Percentiles rank a stretch among this genome's conserved stretches.
These are phyloP conservation scores for Biston betularia DNA, from an alignment of 2,888 invertebrate genomes.

Conservation along the genomic window DNA sequence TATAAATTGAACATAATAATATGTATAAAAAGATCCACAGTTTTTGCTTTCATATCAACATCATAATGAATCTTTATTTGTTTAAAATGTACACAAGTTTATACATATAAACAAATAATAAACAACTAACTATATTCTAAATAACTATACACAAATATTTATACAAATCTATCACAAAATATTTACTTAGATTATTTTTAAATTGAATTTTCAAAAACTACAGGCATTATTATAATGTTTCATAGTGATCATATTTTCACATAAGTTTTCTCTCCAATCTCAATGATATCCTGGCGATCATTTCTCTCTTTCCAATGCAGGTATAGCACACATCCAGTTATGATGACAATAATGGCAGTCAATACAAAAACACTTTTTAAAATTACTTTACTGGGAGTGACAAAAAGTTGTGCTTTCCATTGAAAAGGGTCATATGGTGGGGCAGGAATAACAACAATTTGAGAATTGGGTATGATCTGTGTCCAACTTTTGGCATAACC, in stretches of 20 bases:
- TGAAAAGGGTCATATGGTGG: slow-evolving; percentile 91
- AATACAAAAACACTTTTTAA: slow-evolving; percentile 96
- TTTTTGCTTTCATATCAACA: background rate
- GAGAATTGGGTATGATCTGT: slow-evolving; percentile 98
- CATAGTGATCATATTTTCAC: slow-evolving; percentile 65
- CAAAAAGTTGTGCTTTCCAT: slow-evolving; percentile 97
- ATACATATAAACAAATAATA: no score
- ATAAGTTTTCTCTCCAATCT: slow-evolving; percentile 80
- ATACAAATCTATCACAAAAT: no score
- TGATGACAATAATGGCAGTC: slow-evolving; percentile 93
- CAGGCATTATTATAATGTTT: background rate
- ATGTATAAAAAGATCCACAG: background rate
- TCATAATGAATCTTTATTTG: no score
- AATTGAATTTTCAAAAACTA: background rate
- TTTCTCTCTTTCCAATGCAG: slow-evolving; percentile 95
- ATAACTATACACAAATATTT: no score
- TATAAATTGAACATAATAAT: slow-evolving; percentile 4
- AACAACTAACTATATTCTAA: no score
- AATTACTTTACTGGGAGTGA: slow-evolving; percentile 97
- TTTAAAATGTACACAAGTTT: no score
- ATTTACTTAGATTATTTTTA: no score
- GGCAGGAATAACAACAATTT: slow-evolving; percentile 97
- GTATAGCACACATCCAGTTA: slow-evolving; percentile 93
- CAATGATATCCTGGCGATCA: slow-evolving; percentile 79
- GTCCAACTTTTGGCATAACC: slow-evolving; percentile 91